phyloP scores from a whole-genome alignment of 92 coral and sea anemone species.

The Muricea muricata region DNA sequence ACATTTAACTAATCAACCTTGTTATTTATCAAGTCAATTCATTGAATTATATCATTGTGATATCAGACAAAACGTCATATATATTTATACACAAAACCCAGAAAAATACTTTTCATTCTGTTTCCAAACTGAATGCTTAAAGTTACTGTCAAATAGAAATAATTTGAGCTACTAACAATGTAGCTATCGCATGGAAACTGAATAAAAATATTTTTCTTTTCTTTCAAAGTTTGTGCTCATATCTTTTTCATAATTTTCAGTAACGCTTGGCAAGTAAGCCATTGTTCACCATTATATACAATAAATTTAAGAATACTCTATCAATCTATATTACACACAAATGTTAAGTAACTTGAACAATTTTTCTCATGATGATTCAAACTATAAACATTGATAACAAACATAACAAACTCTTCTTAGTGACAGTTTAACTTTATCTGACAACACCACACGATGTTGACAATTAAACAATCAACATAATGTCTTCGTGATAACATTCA shows the following conservation, averaged over 20 bases:
- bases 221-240: too few relatives aligned
- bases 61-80: neutral
- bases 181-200: too few relatives aligned
- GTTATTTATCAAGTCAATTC: neutral
- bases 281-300: neutral
- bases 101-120: too few relatives aligned
- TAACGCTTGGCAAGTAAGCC: neutral
- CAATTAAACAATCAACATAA: neutral
- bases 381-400: too few relatives aligned
- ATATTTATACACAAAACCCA: neutral
- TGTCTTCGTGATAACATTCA: constrained; percentile 76
- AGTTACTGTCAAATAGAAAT: too few relatives aligned
- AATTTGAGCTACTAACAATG: too few relatives aligned
- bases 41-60: neutral
- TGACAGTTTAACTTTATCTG: too few relatives aligned
- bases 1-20: neutral
- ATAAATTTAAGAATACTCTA: neutral
- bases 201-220: too few relatives aligned
- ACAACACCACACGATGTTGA: neutral
- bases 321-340: neutral
- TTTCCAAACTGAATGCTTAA: too few relatives aligned
- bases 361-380: too few relatives aligned
- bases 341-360: neutral
- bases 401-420: neutral
- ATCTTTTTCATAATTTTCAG: neutral